Percentiles rank a stretch among this genome's conserved stretches.
phyloP scores from a whole-genome alignment of 2,797 vertebrate genomes.

The Acridotheres tristis region DNA sequence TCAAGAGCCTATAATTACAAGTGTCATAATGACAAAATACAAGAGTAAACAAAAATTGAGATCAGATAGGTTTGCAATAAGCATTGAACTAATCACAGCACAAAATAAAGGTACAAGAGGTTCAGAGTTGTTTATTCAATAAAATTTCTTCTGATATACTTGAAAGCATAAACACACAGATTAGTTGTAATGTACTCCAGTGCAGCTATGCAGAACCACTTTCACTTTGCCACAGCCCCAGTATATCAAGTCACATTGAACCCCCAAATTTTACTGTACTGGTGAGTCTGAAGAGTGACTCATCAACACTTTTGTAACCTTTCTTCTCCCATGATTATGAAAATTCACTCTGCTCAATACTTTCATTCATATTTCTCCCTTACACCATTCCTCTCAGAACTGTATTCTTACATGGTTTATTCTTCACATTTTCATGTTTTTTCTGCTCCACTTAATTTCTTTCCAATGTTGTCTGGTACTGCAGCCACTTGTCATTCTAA shows the following conservation, averaged over 20 bases:
- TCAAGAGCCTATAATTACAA: conserved; percentile 35
- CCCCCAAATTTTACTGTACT: neutral
- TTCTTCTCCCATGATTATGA: neutral
- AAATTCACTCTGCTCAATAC: neutral
- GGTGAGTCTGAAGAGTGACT: neutral
- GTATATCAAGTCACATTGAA: neutral
- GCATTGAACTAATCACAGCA: neutral
- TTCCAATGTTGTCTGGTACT: neutral
- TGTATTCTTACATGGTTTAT: neutral
- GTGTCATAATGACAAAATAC: conserved; percentile 40
- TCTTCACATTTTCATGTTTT: neutral
- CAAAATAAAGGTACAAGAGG: conserved; percentile 7
- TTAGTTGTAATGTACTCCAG: neutral
- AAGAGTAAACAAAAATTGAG: conserved; percentile 42
- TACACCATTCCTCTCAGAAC: neutral
- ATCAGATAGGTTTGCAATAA: conserved; percentile 25
- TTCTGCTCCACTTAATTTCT: neutral
- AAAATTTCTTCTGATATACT: neutral
- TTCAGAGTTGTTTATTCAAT: conserved; percentile 15
- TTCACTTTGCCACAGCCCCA: neutral
- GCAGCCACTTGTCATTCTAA: neutral
- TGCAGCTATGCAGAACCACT: neutral
- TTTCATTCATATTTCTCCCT: neutral
- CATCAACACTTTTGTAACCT: neutral
- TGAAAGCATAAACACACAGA: neutral